Evolutionary conservation across 2,888 invertebrate genomes (phyloP).

Genomic region (Caenorhabditis sp.): DNA sequence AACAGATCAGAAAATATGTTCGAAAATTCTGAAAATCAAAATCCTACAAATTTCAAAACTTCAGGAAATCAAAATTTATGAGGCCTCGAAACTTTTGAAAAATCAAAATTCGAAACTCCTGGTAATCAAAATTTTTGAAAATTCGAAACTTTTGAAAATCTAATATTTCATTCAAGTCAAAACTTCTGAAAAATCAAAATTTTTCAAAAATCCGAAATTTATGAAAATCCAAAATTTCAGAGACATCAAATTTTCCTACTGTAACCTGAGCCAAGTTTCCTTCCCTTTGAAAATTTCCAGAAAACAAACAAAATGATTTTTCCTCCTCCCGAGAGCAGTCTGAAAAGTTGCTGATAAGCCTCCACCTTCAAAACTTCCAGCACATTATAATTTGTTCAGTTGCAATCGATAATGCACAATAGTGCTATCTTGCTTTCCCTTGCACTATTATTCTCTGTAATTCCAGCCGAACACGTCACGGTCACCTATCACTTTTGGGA

Average conservation of each 20-base stretch:
- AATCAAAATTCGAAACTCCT: background rate
- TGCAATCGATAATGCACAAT: slow-evolving; percentile 42
- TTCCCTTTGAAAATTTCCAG: slow-evolving; percentile 1
- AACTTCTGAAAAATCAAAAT: background rate
- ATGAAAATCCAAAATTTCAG: no score
- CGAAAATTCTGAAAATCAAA: slow-evolving; percentile 3
- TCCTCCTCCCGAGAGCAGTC: background rate
- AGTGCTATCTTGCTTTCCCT: background rate
- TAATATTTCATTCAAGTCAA: background rate
- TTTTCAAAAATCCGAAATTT: background rate
- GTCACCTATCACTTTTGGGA: slow-evolving; percentile 57
- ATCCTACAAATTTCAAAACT: background rate
- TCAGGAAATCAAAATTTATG: background rate
- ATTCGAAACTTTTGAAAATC: background rate
- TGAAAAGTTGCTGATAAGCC: slow-evolving; percentile 28
- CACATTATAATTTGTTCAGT: background rate
- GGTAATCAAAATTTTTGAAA: background rate
- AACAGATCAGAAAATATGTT: background rate
- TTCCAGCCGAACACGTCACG: slow-evolving; percentile 36
- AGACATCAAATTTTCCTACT: background rate
- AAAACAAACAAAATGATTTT: background rate
- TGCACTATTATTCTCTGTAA: slow-evolving; percentile 1
- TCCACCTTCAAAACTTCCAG: background rate
- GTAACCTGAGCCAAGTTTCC: background rate
- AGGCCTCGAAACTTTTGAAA: background rate